These are phyloP conservation scores for Rhinella marina DNA, from an alignment of 2,797 vertebrate genomes.

Conservation along the genomic window DNA sequence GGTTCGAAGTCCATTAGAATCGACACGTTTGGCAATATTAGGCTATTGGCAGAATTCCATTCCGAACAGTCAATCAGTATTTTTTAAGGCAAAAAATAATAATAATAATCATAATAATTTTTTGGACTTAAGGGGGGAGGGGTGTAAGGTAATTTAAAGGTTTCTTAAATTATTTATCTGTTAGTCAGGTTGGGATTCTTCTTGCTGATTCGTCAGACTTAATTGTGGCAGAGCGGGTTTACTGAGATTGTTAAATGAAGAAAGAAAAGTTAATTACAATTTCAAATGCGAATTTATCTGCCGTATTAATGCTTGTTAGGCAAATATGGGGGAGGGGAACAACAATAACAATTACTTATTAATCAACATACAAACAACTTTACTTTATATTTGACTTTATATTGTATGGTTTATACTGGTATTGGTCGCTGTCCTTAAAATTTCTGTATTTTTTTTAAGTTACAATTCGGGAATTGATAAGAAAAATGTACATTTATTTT, in stretches of 20 bases:
- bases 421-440: not conserved
- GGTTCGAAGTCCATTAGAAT: conserved; percentile 79
- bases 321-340: not conserved
- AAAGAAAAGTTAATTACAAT: conserved; percentile 27
- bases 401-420: not conserved
- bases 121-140: conserved; percentile 35
- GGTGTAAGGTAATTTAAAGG: conserved; percentile 26
- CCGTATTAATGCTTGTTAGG: conserved; percentile 28
- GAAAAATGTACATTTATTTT: not conserved
- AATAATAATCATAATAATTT: no score
- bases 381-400: not conserved
- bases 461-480: not conserved
- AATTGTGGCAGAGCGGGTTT: conserved; percentile 27
- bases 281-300: conserved; percentile 37
- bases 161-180: conserved; percentile 61
- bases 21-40: conserved; percentile 72
- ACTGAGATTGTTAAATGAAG: conserved; percentile 29
- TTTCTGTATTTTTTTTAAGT: not conserved
- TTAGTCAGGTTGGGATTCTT: conserved; percentile 10
- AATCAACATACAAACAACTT: conserved; percentile 6
- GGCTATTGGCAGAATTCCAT: conserved; percentile 75
- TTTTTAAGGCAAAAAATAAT: conserved; percentile 50
- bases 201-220: conserved; percentile 22
- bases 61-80: conserved; percentile 66
- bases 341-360: not conserved